These are phyloP conservation scores for Blastomussa wellsi DNA, from an alignment of 92 coral and sea anemone species.

Conservation along the genomic window DNA sequence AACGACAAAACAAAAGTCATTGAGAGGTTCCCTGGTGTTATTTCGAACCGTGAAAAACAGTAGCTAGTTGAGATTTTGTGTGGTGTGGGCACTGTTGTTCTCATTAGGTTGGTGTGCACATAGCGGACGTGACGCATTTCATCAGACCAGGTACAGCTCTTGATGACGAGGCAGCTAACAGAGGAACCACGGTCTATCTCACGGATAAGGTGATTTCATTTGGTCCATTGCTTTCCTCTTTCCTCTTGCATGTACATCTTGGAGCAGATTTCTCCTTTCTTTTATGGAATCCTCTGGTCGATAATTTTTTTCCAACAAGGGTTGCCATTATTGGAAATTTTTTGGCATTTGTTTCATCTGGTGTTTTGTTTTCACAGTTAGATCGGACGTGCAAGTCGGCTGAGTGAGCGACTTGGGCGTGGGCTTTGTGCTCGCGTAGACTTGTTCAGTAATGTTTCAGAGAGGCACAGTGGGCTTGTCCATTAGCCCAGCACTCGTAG, in stretches of 20 bases:
- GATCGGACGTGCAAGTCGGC: too few species aligned
- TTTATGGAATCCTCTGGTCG: too few species aligned
- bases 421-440: too few species aligned
- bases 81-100: too few species aligned
- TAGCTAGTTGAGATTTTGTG: background rate
- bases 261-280: background rate
- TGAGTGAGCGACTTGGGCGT: too few species aligned
- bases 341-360: too few species aligned
- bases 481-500: background rate
- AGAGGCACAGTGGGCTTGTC: background rate
- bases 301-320: too few species aligned
- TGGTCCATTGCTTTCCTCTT: background rate
- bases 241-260: background rate
- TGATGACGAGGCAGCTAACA: constrained; percentile 89
- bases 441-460: too few species aligned
- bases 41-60: background rate
- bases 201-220: constrained; percentile 75
- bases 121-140: constrained; percentile 97
- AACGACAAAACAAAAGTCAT: background rate
- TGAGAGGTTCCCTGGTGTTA: background rate
- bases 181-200: constrained; percentile 95
- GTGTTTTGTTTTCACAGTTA: too few species aligned
- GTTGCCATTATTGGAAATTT: too few species aligned
- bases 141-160: constrained; percentile 93
- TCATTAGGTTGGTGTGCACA: constrained; percentile 95